phyloP scores from a whole-genome alignment of 2,797 vertebrate genomes.

The Apodemus agrarius region DNA sequence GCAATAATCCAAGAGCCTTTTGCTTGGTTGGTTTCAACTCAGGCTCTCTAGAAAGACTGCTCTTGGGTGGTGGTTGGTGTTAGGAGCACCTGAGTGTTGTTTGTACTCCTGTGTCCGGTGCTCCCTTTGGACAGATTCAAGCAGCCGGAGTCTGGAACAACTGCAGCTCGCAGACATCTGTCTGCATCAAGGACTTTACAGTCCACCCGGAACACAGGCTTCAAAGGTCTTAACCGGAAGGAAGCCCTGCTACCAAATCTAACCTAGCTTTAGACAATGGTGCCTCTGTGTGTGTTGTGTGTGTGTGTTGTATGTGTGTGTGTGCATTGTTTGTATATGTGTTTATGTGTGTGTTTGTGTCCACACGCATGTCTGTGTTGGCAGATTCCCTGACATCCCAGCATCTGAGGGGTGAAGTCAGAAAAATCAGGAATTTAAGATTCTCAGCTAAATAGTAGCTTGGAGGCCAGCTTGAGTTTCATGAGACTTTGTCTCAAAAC shows the following conservation, averaged over 20 bases:
- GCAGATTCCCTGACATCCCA: background rate
- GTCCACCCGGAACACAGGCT: background rate
- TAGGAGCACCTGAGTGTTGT: background rate
- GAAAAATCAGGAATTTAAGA: background rate
- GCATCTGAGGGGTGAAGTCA: background rate
- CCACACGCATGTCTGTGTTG: background rate
- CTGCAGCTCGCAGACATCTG: background rate
- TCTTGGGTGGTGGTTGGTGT: background rate
- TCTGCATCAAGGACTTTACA: background rate
- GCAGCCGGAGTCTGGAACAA: background rate
- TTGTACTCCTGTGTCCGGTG: background rate
- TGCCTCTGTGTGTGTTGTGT: background rate
- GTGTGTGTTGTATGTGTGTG: background rate
- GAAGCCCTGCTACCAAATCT: background rate
- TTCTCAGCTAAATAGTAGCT: background rate
- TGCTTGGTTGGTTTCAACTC: conserved; percentile 11
- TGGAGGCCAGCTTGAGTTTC: background rate
- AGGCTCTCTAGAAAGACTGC: background rate
- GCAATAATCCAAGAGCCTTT: background rate
- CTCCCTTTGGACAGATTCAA: background rate
- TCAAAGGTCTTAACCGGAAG: background rate
- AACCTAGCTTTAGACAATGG: background rate
- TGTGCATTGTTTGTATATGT: too few relatives aligned
- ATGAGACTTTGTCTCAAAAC: background rate
- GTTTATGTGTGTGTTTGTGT: background rate